Percentiles rank a stretch among this genome's conserved stretches.
phyloP scores from a whole-genome alignment of 2,797 vertebrate genomes.

The Oreochromis grahami region DNA sequence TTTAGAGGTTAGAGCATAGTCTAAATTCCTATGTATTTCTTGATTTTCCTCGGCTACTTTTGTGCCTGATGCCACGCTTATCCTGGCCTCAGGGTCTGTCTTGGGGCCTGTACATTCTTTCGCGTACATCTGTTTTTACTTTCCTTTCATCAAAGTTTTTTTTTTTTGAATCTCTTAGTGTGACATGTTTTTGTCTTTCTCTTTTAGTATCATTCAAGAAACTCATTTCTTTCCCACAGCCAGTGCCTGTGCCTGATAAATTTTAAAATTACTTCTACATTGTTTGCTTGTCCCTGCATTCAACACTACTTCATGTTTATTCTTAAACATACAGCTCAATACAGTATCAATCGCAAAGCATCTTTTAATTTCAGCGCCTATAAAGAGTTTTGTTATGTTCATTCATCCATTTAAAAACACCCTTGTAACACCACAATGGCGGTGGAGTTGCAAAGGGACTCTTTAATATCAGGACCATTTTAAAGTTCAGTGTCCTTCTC shows the following conservation, averaged over 20 bases:
- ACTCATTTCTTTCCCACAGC: background rate
- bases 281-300: background rate
- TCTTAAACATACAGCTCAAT: background rate
- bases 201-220: constrained; percentile 1
- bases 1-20: background rate
- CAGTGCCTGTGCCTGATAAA: background rate
- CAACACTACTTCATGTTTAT: background rate
- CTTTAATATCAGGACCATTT: background rate
- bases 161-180: background rate
- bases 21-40: background rate
- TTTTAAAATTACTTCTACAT: background rate
- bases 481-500: background rate
- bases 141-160: background rate
- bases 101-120: background rate
- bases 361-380: background rate
- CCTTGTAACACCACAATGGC: background rate
- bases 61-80: constrained; percentile 22
- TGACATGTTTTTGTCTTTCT: constrained; percentile 21
- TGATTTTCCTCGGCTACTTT: constrained; percentile 17
- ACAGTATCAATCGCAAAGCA: background rate
- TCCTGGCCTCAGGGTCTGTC: constrained; percentile 14
- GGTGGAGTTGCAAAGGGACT: background rate
- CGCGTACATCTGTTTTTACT: constrained; percentile 41
- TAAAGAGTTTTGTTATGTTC: background rate
- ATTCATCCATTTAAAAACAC: background rate